These are phyloP conservation scores for Scytalopus superciliaris DNA, from an alignment of 2,113 vertebrate genomes.

Conservation along the genomic window DNA sequence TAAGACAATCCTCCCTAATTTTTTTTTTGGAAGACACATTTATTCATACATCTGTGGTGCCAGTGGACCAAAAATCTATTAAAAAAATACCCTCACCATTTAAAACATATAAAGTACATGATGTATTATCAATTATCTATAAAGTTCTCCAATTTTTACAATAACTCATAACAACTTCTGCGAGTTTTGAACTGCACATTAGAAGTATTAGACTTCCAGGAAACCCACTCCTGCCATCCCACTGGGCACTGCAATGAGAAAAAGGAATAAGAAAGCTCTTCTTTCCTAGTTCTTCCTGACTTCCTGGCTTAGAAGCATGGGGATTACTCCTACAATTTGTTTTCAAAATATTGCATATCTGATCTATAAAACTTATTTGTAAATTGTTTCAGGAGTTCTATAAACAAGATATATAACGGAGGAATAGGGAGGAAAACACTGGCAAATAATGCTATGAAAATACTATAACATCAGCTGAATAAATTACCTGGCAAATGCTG, in stretches of 20 bases:
- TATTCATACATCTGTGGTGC: fast-evolving
- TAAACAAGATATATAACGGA: background rate
- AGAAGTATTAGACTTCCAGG: background rate
- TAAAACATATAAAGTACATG: background rate
- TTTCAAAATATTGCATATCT: background rate
- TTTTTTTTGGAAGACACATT: fast-evolving
- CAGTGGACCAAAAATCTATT: background rate
- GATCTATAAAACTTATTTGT: constrained; percentile 37
- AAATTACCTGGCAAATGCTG: background rate
- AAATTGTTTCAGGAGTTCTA: background rate
- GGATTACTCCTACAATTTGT: background rate
- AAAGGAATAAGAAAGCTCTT: background rate
- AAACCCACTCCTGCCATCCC: background rate
- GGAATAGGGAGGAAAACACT: background rate
- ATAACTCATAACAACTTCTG: background rate
- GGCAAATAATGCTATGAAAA: background rate
- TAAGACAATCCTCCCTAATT: background rate
- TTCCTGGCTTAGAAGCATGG: background rate
- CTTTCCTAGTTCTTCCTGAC: background rate
- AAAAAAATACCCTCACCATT: fast-evolving
- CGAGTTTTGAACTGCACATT: background rate
- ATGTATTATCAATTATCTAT: background rate
- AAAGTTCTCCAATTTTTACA: background rate
- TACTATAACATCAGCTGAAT: background rate
- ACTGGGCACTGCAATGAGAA: background rate